These are phyloP conservation scores for Scaptodrosophila latifasciaeformis DNA, from an alignment of 2,888 invertebrate genomes.

Conservation along the genomic window DNA sequence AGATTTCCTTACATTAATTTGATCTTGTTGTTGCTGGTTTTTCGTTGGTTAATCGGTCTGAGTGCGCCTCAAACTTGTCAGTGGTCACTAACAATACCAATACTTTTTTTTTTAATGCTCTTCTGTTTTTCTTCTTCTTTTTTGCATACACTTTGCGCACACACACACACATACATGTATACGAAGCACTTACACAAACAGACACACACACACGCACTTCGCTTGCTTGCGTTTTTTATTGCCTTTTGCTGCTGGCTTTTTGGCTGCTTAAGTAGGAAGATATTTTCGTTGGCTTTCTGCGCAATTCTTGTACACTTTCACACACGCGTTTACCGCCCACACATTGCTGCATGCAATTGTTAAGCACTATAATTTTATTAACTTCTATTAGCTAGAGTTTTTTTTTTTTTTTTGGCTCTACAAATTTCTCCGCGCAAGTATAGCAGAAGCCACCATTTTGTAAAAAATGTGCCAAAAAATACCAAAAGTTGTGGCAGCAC, in stretches of 20 bases:
- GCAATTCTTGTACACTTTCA: conserved; percentile 34
- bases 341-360: conserved; percentile 45
- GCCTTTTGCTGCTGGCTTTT: conserved; percentile 29
- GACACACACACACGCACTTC: conserved; percentile 54
- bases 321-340: conserved; percentile 40
- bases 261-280: conserved; percentile 31
- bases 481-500: neutral
- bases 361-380: conserved; percentile 51
- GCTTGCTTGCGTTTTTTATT: conserved; percentile 58
- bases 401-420: conserved; percentile 54
- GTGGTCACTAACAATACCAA: conserved; percentile 41
- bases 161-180: conserved; percentile 41
- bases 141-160: conserved; percentile 68
- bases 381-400: conserved; percentile 52
- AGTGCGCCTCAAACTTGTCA: conserved; percentile 54
- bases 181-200: conserved; percentile 17
- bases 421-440: conserved; percentile 67
- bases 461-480: no score
- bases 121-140: conserved; percentile 61
- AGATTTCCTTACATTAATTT: conserved; percentile 48
- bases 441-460: conserved; percentile 69
- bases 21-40: conserved; percentile 21
- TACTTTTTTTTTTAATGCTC: conserved; percentile 52
- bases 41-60: conserved; percentile 22
- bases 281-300: conserved; percentile 47